phyloP scores from a whole-genome alignment of 2,113 vertebrate species.

The Cottus gobio region DNA sequence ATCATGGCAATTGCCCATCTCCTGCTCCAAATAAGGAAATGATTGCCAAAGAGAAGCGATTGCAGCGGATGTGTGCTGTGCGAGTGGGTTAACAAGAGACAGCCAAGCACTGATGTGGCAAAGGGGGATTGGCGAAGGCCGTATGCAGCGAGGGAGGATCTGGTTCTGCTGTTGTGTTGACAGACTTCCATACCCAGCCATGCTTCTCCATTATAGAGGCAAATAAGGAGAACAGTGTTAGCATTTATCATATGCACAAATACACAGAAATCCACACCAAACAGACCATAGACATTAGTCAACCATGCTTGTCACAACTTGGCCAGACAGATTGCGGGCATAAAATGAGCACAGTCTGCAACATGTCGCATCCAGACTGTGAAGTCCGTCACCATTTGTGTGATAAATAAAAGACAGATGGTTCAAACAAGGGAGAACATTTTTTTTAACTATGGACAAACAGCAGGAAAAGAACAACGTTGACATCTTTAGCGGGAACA shows the following conservation, averaged over 20 bases:
- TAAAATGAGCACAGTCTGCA: conserved; percentile 45
- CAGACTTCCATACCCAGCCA: conserved; percentile 47
- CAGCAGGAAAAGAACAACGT: neutral
- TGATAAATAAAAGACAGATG: conserved; percentile 58
- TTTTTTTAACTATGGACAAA: conserved; percentile 34
- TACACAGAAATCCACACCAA: conserved; percentile 36
- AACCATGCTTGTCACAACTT: conserved; percentile 17
- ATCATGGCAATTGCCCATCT: conserved; percentile 29
- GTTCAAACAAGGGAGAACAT: conserved; percentile 41
- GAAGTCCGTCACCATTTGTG: conserved; percentile 26
- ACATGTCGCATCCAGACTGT: conserved; percentile 33
- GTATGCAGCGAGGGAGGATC: conserved; percentile 3
- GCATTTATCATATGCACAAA: conserved; percentile 42
- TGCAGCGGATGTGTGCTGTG: conserved; percentile 23
- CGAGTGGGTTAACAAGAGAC: conserved; percentile 35
- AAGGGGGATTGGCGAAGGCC: conserved; percentile 14
- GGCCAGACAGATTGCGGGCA: conserved; percentile 41
- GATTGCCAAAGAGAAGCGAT: conserved; percentile 29
- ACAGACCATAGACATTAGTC: conserved; percentile 37
- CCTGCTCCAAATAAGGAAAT: conserved; percentile 30
- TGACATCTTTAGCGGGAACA: neutral
- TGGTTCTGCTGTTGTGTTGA: conserved; percentile 40
- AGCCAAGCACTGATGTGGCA: conserved; percentile 40
- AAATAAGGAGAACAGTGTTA: conserved; percentile 48
- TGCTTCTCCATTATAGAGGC: conserved; percentile 34